phyloP scores from a whole-genome alignment of 2,888 invertebrate genomes.

The Eudemis profundana region DNA sequence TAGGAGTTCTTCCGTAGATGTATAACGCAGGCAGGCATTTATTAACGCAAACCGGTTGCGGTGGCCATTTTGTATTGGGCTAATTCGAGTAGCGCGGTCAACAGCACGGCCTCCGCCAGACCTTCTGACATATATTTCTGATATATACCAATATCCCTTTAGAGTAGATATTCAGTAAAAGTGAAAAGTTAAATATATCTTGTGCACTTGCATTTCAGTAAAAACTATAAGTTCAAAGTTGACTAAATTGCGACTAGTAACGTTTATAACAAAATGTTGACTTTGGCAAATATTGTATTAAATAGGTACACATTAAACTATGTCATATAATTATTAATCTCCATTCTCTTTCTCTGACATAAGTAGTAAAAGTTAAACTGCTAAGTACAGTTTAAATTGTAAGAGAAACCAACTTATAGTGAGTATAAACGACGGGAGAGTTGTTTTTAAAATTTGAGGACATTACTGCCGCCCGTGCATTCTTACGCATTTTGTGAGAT shows the following conservation, averaged over 20 bases:
- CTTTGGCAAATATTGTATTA: too few species aligned
- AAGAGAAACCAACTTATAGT: not conserved
- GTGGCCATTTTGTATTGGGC: constrained; percentile 34
- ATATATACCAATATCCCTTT: too few species aligned
- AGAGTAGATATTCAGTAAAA: too few species aligned
- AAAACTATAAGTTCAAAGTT: too few species aligned
- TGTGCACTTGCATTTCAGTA: too few species aligned
- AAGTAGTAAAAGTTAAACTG: not conserved
- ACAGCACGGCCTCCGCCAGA: constrained; percentile 29
- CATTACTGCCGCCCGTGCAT: not conserved
- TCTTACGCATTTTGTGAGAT: not conserved
- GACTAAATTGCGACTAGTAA: too few species aligned
- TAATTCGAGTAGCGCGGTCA: constrained; percentile 21
- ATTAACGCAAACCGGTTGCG: constrained; percentile 64
- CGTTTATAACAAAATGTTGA: too few species aligned
- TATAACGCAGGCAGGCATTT: constrained; percentile 56
- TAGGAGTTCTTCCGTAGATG: constrained; percentile 66
- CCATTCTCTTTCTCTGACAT: too few species aligned
- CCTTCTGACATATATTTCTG: not conserved
- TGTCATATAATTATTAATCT: too few species aligned
- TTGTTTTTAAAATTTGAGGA: constrained; percentile 4
- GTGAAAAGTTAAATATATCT: too few species aligned
- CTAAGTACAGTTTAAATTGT: not conserved
- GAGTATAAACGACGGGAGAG: not conserved
- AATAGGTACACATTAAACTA: too few species aligned